Evolutionary conservation across 2,888 invertebrate species (phyloP).

Genomic region (Dorcus hopei): DNA sequence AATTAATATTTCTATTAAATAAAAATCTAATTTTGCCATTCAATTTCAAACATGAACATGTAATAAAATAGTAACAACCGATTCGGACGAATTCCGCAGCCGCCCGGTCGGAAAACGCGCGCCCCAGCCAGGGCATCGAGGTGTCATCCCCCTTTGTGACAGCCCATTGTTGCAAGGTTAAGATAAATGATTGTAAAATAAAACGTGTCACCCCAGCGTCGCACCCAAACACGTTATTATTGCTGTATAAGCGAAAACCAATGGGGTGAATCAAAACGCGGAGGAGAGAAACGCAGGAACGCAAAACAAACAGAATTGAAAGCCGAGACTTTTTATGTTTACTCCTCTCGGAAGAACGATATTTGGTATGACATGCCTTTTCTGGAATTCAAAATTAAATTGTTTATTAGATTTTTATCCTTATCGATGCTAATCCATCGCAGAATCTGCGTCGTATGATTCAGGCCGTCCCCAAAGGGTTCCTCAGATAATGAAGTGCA

Average conservation of each 20-base stretch:
- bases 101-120: neutral
- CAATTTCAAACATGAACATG: neutral
- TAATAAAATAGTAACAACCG: neutral
- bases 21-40: too few relatives aligned
- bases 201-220: constrained; percentile 39
- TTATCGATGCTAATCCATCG: too few relatives aligned
- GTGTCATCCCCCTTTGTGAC: constrained; percentile 48
- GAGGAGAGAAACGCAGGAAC: constrained; percentile 29
- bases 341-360: too few relatives aligned
- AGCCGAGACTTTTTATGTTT: neutral
- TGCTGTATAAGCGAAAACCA: constrained; percentile 43
- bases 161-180: constrained; percentile 49
- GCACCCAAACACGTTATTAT: constrained; percentile 40
- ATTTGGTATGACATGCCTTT: too few relatives aligned
- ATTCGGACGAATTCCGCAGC: neutral
- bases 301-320: constrained; percentile 13
- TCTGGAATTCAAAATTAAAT: too few relatives aligned
- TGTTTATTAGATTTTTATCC: too few relatives aligned
- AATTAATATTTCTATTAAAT: too few relatives aligned
- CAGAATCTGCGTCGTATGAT: neutral
- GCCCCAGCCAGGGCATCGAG: constrained; percentile 13
- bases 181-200: constrained; percentile 51
- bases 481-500: neutral
- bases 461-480: neutral
- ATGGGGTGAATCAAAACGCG: constrained; percentile 42